A percentile compares a stretch with the other conserved stretches of the same genome.
These are phyloP conservation scores for Corynorhinus townsendii DNA, from an alignment of 2,113 vertebrate genomes.

Conservation along the genomic window DNA sequence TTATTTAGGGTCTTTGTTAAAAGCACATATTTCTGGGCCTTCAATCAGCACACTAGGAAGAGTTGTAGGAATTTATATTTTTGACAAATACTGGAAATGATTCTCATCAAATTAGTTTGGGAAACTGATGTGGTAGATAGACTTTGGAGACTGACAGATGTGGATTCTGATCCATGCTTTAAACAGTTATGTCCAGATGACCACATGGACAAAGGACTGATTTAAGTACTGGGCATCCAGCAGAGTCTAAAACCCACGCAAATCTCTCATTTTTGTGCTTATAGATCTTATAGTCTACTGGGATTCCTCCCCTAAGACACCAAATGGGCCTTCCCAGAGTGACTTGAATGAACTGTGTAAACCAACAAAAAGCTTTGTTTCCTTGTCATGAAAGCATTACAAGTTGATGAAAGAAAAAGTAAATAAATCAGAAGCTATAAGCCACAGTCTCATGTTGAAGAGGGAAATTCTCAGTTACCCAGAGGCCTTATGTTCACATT, in stretches of 20 bases:
- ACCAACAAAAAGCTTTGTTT: not conserved
- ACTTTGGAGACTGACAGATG: not conserved
- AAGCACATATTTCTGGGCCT: not conserved
- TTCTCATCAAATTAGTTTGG: not conserved
- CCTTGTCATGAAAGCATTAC: not conserved
- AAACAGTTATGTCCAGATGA: not conserved
- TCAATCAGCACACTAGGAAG: not conserved
- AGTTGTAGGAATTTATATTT: not conserved
- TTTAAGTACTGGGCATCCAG: not conserved
- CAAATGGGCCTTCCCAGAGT: not conserved
- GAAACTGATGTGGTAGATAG: not conserved
- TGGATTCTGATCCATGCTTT: not conserved
- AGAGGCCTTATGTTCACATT: not conserved
- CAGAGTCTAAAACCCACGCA: not conserved
- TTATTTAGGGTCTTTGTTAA: conserved; percentile 10
- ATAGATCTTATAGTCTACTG: not conserved
- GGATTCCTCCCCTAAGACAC: not conserved
- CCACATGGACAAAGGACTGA: not conserved
- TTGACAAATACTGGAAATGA: not conserved
- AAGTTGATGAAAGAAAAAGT: not conserved
- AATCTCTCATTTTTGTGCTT: not conserved
- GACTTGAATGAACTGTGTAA: conserved; percentile 4
- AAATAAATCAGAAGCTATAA: not conserved
- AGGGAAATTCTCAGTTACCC: not conserved
- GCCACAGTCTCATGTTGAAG: not conserved